Evolutionary conservation across 2,797 vertebrate species (phyloP).

Genomic region (Eptatretus atami): DNA sequence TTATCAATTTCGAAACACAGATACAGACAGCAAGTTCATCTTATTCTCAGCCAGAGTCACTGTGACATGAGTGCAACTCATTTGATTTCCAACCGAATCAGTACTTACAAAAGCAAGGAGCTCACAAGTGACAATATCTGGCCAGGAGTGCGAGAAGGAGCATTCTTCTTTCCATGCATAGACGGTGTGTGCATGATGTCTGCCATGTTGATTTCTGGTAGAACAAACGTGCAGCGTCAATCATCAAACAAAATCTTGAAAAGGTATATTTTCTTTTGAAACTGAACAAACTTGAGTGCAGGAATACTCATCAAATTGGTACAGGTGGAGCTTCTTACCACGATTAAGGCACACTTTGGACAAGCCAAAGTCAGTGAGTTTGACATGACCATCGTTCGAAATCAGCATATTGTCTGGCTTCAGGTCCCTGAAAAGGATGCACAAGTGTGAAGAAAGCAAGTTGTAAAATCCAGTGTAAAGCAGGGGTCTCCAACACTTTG

Average conservation of each 20-base stretch:
- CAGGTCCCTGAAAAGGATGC: conserved; percentile 29
- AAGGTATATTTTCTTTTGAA: not conserved
- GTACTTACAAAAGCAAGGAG: conserved; percentile 59
- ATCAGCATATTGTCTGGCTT: conserved; percentile 96
- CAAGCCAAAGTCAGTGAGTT: conserved; percentile 81
- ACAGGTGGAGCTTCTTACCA: conserved; percentile 19
- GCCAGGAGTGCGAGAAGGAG: conserved; percentile 73
- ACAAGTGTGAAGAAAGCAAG: too few species aligned
- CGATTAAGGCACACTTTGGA: conserved; percentile 73
- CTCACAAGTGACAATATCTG: conserved; percentile 78
- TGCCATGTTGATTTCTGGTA: conserved; percentile 46
- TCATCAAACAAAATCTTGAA: not conserved
- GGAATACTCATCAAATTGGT: too few species aligned
- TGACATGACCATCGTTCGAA: conserved; percentile 70
- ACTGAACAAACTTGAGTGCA: not conserved
- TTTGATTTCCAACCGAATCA: not conserved
- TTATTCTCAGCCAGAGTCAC: too few species aligned
- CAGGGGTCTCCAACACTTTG: too few species aligned
- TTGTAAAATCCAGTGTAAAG: too few species aligned
- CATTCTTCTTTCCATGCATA: conserved; percentile 45
- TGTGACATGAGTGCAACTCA: too few species aligned
- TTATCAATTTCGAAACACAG: too few species aligned
- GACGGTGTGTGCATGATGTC: conserved; percentile 87
- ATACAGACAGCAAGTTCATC: too few species aligned
- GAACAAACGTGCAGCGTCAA: not conserved